Base-by-base conservation (phyloP, 1,140 invertebrate species). In the Acromyrmex charruanus region DNA sequence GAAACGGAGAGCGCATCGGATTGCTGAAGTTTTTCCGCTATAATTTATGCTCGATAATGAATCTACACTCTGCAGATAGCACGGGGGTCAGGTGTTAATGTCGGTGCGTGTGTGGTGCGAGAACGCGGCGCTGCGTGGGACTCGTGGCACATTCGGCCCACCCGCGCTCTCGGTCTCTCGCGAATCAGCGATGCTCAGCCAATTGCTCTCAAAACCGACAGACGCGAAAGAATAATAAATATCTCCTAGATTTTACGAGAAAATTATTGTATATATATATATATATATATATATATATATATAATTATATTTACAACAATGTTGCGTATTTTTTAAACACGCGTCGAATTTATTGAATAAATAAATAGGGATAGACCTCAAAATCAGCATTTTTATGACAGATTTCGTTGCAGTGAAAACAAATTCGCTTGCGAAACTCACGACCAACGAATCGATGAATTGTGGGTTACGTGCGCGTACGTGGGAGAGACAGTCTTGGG, bases 31-130 rank as follows among this genome's bases (percentile, higher is more conserved):
- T 93, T 94, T 94, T 93, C 87, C 91, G 74, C 65, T 77, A 91
- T 93, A 92, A 93, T 94, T 94, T 94, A 93, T 93, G 90, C 85
- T 80, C 91, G 92, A 93, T 94, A 94, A 93, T 94, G 93, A 94
- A 93, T 93, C 92, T 92, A 90, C 90, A 87, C 87, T 89, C 63
- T 63, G 93, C 87, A 90, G 93, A 93, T 94, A 94, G 91, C 79
- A 87, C 85, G 90, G 87, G 66, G 93, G 93, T 93, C 93, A 93
- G 92, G 93, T 93, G 93, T 94, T 93, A 93, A 93, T 92, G 93
- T 89, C 90, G 91, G 90, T 89, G 92, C 91, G 92, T 93, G 93
- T 93, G 93, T 89, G 93, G 93, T 90, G 89, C 88, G 86, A 85
- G 90, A 80, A 89, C 88, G 86, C 91, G 89, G 90, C 88, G 61